Evolutionary conservation across 2,113 vertebrate species (phyloP).

Genomic region (Morone saxatilis): DNA sequence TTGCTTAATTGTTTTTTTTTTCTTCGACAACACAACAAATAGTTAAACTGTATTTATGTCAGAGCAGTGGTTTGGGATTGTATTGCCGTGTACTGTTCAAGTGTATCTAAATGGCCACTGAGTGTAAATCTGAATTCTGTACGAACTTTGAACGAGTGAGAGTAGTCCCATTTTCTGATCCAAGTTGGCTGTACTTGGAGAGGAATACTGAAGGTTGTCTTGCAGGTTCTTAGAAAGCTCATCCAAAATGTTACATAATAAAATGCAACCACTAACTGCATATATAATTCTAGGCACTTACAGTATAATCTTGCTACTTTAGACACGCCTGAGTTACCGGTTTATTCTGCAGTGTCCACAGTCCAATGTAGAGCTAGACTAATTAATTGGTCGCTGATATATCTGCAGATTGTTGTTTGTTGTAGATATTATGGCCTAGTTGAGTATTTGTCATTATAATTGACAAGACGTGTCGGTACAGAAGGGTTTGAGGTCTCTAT

Average conservation of each 20-base stretch:
- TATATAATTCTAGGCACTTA: neutral
- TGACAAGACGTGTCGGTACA: neutral
- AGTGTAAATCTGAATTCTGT: neutral
- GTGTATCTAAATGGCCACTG: too few relatives aligned
- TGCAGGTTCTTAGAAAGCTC: too few relatives aligned
- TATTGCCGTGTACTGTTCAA: too few relatives aligned
- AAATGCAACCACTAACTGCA: neutral
- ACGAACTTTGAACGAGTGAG: too few relatives aligned
- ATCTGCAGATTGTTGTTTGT: neutral
- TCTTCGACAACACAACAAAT: too few relatives aligned
- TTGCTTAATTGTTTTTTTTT: constrained; percentile 26
- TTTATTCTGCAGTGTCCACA: neutral
- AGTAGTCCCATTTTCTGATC: neutral
- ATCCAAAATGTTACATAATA: neutral
- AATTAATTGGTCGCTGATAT: neutral
- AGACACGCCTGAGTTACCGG: neutral
- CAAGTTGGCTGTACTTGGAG: too few relatives aligned
- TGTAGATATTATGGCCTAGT: neutral
- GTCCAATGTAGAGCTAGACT: neutral
- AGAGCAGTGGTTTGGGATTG: too few relatives aligned
- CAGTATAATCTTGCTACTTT: neutral
- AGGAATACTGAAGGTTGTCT: neutral
- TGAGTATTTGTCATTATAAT: neutral
- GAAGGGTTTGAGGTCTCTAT: too few relatives aligned
- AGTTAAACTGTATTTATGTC: too few relatives aligned